Evolutionary conservation across 2,888 invertebrate species (phyloP).

Genomic region (Pollenia angustigena): DNA sequence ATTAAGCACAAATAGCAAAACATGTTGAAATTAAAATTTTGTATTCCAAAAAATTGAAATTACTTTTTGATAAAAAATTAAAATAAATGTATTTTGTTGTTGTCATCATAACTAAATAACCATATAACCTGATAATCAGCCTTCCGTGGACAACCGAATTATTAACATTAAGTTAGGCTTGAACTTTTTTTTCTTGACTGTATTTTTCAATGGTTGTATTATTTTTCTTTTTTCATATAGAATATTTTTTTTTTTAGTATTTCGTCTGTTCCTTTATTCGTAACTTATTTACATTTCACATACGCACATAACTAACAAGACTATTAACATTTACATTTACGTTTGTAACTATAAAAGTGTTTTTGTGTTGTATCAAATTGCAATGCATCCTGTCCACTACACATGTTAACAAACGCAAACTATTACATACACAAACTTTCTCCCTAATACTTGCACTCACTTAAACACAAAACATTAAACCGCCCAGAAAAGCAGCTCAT

Average conservation of each 20-base stretch:
- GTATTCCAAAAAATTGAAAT: too few relatives aligned
- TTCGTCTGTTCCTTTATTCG: slow-evolving; percentile 29
- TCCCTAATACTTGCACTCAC: slow-evolving; percentile 19
- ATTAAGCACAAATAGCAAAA: too few relatives aligned
- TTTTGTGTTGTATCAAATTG: slow-evolving; percentile 54
- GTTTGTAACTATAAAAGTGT: neutral
- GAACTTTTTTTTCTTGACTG: slow-evolving; percentile 3
- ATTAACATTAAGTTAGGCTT: too few relatives aligned
- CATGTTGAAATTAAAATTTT: too few relatives aligned
- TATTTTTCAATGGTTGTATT: neutral
- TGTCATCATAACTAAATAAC: too few relatives aligned
- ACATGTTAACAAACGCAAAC: slow-evolving; percentile 63
- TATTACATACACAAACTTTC: neutral
- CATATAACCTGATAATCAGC: too few relatives aligned
- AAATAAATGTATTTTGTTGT: too few relatives aligned
- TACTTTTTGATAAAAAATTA: too few relatives aligned
- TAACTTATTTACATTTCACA: slow-evolving; percentile 66
- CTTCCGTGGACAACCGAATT: too few relatives aligned
- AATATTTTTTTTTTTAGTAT: neutral
- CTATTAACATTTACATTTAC: slow-evolving; percentile 55
- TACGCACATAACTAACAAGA: slow-evolving; percentile 49
- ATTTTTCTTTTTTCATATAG: slow-evolving; percentile 4
- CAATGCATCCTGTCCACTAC: slow-evolving; percentile 70
- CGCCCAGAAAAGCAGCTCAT: slow-evolving; percentile 22
- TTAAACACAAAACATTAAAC: slow-evolving; percentile 21